Evolutionary conservation across 1,140 invertebrate genomes (phyloP).

Genomic region (Hypothenemus hampei): DNA sequence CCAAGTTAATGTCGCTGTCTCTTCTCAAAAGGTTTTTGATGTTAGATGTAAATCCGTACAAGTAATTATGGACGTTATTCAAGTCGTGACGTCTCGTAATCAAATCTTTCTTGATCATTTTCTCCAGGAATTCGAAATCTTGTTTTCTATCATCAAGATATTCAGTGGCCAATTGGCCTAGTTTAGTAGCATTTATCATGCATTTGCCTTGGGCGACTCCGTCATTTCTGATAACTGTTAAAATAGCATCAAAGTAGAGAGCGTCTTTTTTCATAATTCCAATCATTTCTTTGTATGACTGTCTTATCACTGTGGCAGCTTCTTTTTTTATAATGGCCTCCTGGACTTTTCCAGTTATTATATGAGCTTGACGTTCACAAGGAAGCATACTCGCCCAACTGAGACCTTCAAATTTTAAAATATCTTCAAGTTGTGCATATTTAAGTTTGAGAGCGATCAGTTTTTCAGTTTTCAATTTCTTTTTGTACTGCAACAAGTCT

Average conservation of each 20-base stretch:
- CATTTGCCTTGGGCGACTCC: slow-evolving; percentile 53
- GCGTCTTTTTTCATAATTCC: slow-evolving; percentile 58
- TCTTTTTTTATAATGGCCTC: slow-evolving; percentile 54
- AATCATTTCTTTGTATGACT: slow-evolving; percentile 55
- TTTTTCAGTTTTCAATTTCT: slow-evolving; percentile 53
- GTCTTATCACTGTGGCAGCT: slow-evolving; percentile 53
- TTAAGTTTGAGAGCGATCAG: slow-evolving; percentile 52
- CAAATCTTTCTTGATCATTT: slow-evolving; percentile 56
- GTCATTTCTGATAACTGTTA: slow-evolving; percentile 52
- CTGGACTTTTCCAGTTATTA: slow-evolving; percentile 52
- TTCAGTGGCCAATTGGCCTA: slow-evolving; percentile 59
- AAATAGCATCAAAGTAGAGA: slow-evolving; percentile 54
- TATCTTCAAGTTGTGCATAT: slow-evolving; percentile 48
- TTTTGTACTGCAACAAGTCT: slow-evolving; percentile 53
- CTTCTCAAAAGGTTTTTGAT: slow-evolving; percentile 54
- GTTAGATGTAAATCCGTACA: slow-evolving; percentile 52
- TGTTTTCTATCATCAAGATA: slow-evolving; percentile 56
- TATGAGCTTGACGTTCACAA: slow-evolving; percentile 49
- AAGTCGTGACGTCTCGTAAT: slow-evolving; percentile 54
- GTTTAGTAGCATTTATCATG: slow-evolving; percentile 53
- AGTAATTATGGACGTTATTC: slow-evolving; percentile 48
- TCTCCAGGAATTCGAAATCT: slow-evolving; percentile 53
- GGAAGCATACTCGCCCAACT: slow-evolving; percentile 46
- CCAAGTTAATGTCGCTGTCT: slow-evolving; percentile 49
- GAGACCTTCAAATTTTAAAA: slow-evolving; percentile 46